Evolutionary conservation across 1,140 invertebrate genomes (phyloP).

Genomic region (Drosophila pandora): DNA sequence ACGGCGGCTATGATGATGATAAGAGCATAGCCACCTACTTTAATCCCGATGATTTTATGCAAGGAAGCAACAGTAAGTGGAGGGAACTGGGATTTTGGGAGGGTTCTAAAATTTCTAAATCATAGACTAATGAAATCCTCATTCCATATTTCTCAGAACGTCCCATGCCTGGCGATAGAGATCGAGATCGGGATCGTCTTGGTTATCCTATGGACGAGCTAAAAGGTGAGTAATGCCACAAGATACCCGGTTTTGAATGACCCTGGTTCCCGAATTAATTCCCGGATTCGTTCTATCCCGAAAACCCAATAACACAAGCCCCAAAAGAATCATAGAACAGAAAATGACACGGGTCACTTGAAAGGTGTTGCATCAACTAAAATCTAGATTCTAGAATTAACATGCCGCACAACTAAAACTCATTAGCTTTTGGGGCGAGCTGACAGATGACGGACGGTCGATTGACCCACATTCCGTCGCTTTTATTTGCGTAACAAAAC

Average conservation of each 20-base stretch:
- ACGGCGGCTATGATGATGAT: slow-evolving; percentile 70
- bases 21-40: slow-evolving; percentile 82
- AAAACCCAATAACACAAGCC: slow-evolving; percentile 3
- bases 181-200: slow-evolving; percentile 53
- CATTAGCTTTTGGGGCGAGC: slow-evolving; percentile 46
- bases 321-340: slow-evolving; percentile 25
- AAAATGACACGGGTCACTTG: slow-evolving; percentile 41
- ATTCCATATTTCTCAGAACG: slow-evolving; percentile 40
- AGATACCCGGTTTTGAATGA: background rate
- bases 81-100: background rate
- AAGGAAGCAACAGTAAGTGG: slow-evolving; percentile 56
- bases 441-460: slow-evolving; percentile 29
- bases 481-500: slow-evolving; percentile 79
- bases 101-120: background rate
- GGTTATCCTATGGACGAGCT: slow-evolving; percentile 70
- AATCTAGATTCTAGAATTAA: slow-evolving; percentile 69
- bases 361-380: slow-evolving; percentile 50
- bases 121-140: no score
- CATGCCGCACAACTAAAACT: slow-evolving; percentile 73
- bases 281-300: slow-evolving; percentile 46
- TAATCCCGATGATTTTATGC: slow-evolving; percentile 80
- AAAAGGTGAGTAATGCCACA: slow-evolving; percentile 59
- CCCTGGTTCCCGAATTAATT: slow-evolving; percentile 45
- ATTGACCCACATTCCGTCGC: slow-evolving; percentile 71
- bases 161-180: slow-evolving; percentile 58